These are phyloP conservation scores for Atethmia centrago DNA, from an alignment of 2,888 invertebrate genomes.

Conservation along the genomic window DNA sequence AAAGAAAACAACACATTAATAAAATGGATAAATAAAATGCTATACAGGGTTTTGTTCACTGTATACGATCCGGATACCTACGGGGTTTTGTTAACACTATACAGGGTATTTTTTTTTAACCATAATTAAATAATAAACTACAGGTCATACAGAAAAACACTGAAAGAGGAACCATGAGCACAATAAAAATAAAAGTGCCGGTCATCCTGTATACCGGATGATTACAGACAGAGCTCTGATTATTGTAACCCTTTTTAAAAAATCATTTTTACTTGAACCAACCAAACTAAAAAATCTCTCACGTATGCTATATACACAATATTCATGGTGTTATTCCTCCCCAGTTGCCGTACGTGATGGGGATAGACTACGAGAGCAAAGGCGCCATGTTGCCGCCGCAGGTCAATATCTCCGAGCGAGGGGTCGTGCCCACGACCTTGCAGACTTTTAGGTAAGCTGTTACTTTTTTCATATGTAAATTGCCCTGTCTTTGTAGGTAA, in stretches of 20 bases:
- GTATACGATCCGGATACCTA: not conserved
- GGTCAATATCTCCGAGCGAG: slow-evolving; percentile 95
- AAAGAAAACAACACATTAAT: not conserved
- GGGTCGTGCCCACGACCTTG: slow-evolving; percentile 94
- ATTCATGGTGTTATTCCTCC: slow-evolving; percentile 73
- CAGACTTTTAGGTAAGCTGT: slow-evolving; percentile 92
- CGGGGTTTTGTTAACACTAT: not conserved
- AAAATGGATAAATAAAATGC: not conserved
- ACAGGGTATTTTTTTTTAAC: not conserved
- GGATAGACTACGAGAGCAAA: slow-evolving; percentile 94
- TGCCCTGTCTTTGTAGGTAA: not conserved
- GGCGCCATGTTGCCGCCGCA: slow-evolving; percentile 95
- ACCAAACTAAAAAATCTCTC: not conserved
- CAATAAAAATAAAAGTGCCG: not conserved
- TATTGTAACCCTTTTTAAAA: not conserved
- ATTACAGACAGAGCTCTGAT: not conserved
- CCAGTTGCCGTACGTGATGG: slow-evolving; percentile 94
- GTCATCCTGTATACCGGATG: not conserved
- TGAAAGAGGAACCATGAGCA: no score
- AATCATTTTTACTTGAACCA: not conserved
- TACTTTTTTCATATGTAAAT: not conserved
- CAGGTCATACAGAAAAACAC: not conserved
- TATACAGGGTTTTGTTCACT: not conserved
- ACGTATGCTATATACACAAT: slow-evolving; percentile 41
- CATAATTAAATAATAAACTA: not conserved